Evolutionary conservation across 2,888 invertebrate species (phyloP).

Genomic region (Latheticus oryzae): DNA sequence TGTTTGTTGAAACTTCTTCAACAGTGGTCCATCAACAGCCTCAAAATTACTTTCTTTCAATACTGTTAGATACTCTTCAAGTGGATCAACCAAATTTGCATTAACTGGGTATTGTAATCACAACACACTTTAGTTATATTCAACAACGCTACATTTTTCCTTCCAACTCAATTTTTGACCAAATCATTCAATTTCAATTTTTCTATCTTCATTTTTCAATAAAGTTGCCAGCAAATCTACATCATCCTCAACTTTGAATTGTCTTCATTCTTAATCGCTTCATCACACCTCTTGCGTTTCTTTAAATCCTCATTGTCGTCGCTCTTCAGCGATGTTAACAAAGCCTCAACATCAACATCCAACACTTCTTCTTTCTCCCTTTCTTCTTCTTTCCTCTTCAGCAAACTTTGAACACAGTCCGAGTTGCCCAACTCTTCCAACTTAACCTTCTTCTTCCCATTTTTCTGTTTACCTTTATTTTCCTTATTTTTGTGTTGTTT

Average conservation of each 20-base stretch:
- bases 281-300: no score
- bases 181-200: no score
- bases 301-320: slow-evolving; percentile 2
- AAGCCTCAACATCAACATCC: no score
- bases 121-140: slow-evolving; percentile 52
- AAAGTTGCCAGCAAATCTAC: no score
- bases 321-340: slow-evolving; percentile 19
- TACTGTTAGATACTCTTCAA: no score
- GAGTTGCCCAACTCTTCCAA: slow-evolving; percentile 5
- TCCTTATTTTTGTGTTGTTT: slow-evolving; percentile 35
- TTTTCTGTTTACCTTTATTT: no score
- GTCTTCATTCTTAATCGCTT: neutral
- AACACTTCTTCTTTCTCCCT: slow-evolving; percentile 15
- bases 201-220: no score
- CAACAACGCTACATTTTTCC: slow-evolving; percentile 60
- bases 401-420: slow-evolving; percentile 9
- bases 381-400: slow-evolving; percentile 21
- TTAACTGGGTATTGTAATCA: slow-evolving; percentile 35
- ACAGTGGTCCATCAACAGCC: neutral
- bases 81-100: no score
- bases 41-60: no score
- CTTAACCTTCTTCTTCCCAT: slow-evolving; percentile 13
- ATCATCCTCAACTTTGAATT: no score
- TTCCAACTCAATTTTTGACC: no score
- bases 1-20: no score